These are phyloP conservation scores for Gerris lacustris DNA, from an alignment of 2,888 invertebrate species.

Conservation along the genomic window DNA sequence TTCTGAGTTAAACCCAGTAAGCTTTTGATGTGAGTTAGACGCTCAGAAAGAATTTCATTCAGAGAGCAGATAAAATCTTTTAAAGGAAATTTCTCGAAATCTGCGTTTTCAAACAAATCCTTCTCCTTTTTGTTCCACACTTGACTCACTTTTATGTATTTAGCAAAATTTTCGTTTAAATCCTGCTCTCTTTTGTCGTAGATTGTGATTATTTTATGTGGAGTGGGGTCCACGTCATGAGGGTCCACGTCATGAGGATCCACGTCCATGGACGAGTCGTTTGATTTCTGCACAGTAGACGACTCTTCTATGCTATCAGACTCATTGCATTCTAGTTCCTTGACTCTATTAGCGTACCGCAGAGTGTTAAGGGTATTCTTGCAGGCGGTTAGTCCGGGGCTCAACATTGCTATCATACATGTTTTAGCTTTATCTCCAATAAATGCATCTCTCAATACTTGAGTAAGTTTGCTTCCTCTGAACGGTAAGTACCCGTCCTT, in stretches of 20 bases:
- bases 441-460: slow-evolving; percentile 92
- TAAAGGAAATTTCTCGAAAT: neutral
- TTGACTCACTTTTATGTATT: neutral
- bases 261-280: neutral
- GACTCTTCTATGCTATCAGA: neutral
- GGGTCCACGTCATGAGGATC: neutral
- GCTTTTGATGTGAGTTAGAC: neutral
- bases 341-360: slow-evolving; percentile 93
- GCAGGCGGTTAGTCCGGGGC: slow-evolving; percentile 89
- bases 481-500: slow-evolving; percentile 96
- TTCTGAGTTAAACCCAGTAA: neutral
- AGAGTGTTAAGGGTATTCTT: slow-evolving; percentile 97
- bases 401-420: slow-evolving; percentile 99
- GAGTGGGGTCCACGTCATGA: neutral
- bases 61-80: neutral
- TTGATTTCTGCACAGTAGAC: neutral
- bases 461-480: slow-evolving; percentile 91
- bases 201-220: neutral
- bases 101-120: neutral
- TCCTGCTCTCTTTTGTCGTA: neutral
- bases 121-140: neutral
- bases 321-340: slow-evolving; percentile 62
- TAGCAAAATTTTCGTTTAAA: neutral
- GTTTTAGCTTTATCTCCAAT: slow-evolving; percentile 96
- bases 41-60: neutral